Evolutionary conservation across 2,888 invertebrate species (phyloP).

Genomic region (Brachyptera putata): DNA sequence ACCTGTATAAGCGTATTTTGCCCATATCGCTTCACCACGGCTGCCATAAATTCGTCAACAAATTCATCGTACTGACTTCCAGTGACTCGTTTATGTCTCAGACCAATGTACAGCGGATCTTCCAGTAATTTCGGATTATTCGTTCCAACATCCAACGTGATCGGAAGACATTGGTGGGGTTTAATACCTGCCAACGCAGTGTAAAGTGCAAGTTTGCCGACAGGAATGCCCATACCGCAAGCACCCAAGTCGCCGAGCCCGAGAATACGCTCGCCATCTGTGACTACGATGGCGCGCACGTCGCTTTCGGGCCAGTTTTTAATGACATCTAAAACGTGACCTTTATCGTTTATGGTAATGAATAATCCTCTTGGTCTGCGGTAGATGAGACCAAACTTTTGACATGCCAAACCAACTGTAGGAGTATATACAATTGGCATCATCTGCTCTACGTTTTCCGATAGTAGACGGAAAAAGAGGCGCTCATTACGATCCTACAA

Average conservation of each 20-base stretch:
- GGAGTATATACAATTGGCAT: constrained; percentile 99
- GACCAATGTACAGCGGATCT: constrained; percentile 92
- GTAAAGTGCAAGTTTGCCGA: constrained; percentile 93
- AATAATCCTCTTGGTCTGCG: constrained; percentile 92
- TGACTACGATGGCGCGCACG: constrained; percentile 85
- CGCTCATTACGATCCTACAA: constrained; percentile 92
- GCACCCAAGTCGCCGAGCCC: constrained; percentile 96
- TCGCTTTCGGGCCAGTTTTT: constrained; percentile 89
- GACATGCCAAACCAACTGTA: constrained; percentile 95
- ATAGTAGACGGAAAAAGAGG: constrained; percentile 86
- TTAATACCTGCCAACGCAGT: constrained; percentile 96
- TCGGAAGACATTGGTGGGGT: constrained; percentile 91
- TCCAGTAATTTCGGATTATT: constrained; percentile 84
- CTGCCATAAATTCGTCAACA: constrained; percentile 96
- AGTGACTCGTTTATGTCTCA: constrained; percentile 76
- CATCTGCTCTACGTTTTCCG: constrained; percentile 88
- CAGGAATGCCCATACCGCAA: constrained; percentile 97
- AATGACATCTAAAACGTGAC: constrained; percentile 85
- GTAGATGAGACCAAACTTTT: constrained; percentile 93
- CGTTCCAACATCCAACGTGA: constrained; percentile 92
- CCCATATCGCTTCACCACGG: constrained; percentile 80
- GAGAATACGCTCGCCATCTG: constrained; percentile 95
- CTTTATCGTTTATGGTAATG: constrained; percentile 91
- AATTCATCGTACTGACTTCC: constrained; percentile 89
- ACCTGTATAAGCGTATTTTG: constrained; percentile 75